Conservation (phyloP, 1,140 invertebrate species). For the Drosophila novamexicana region DNA sequence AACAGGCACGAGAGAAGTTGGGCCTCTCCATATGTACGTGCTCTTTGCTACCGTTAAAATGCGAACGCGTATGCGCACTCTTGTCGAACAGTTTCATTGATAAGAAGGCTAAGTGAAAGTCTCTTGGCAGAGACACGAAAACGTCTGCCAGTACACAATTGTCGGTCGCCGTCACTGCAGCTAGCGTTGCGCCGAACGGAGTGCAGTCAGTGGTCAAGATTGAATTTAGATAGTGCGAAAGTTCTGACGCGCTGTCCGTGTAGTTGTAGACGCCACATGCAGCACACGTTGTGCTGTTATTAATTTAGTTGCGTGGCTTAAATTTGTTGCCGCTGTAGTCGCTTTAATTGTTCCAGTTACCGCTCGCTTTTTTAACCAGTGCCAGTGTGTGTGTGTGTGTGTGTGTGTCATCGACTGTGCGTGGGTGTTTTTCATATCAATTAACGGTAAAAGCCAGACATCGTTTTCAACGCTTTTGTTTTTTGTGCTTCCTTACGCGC, state of each 20-base stretch:
- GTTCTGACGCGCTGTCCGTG: slow-evolving; percentile 8
- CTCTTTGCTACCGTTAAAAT: slow-evolving; percentile 5
- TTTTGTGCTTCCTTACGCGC: slow-evolving; percentile 50
- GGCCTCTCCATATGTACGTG: not conserved
- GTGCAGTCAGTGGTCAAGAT: not conserved
- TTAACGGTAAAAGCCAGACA: slow-evolving; percentile 43
- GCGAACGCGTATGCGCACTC: slow-evolving; percentile 41
- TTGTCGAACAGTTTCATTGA: slow-evolving; percentile 60
- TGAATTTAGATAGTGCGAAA: slow-evolving; percentile 28
- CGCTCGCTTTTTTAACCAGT: slow-evolving; percentile 22
- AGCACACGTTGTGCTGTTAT: slow-evolving; percentile 33
- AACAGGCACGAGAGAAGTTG: slow-evolving; percentile 2
- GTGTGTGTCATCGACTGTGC: slow-evolving; percentile 22
- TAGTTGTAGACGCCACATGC: slow-evolving; percentile 25
- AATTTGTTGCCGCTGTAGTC: slow-evolving; percentile 38
- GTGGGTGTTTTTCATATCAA: slow-evolving; percentile 42
- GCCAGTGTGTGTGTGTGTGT: not conserved
- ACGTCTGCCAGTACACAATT: slow-evolving; percentile 41
- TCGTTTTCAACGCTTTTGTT: slow-evolving; percentile 43
- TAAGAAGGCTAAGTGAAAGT: slow-evolving; percentile 64
- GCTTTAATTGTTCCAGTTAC: slow-evolving; percentile 28
- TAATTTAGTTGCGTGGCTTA: slow-evolving; percentile 47
- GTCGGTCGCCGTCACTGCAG: slow-evolving; percentile 33
- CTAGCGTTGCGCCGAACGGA: slow-evolving; percentile 19
- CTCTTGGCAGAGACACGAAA: slow-evolving; percentile 17